phyloP scores from a whole-genome alignment of 2,888 invertebrate species.

The Pollenia griseotomentosa region DNA sequence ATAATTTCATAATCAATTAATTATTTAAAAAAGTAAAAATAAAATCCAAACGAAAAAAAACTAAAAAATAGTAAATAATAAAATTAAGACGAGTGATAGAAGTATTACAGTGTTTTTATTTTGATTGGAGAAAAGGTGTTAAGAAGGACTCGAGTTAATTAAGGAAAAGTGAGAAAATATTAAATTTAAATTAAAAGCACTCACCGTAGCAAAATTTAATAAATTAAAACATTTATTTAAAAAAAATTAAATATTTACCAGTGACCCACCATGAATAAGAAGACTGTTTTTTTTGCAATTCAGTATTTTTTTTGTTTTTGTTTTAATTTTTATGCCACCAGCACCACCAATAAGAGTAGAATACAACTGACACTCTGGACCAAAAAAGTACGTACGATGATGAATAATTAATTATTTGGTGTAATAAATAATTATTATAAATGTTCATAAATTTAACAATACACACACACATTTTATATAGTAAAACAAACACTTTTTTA shows the following conservation, averaged over 20 bases:
- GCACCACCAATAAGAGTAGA: conserved; percentile 80
- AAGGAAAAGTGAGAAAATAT: conserved; percentile 53
- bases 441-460: conserved; percentile 58
- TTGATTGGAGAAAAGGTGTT: conserved; percentile 28
- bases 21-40: conserved; percentile 18
- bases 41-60: conserved; percentile 43
- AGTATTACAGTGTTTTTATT: conserved; percentile 34
- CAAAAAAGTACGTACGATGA: conserved; percentile 74
- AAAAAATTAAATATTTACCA: conserved; percentile 80
- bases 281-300: conserved; percentile 77
- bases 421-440: conserved; percentile 52
- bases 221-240: conserved; percentile 77
- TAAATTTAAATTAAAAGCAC: conserved; percentile 79
- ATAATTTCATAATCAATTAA: neutral
- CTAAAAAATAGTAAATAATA: conserved; percentile 34
- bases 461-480: conserved; percentile 62
- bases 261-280: conserved; percentile 82
- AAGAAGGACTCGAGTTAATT: conserved; percentile 38
- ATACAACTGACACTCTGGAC: conserved; percentile 78
- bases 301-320: conserved; percentile 73
- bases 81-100: conserved; percentile 2
- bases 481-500: conserved; percentile 55
- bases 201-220: conserved; percentile 83
- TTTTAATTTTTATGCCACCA: conserved; percentile 76
- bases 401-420: conserved; percentile 65